Base-by-base conservation (phyloP, 2,113 vertebrate genomes). In the Emberiza fucata region DNA sequence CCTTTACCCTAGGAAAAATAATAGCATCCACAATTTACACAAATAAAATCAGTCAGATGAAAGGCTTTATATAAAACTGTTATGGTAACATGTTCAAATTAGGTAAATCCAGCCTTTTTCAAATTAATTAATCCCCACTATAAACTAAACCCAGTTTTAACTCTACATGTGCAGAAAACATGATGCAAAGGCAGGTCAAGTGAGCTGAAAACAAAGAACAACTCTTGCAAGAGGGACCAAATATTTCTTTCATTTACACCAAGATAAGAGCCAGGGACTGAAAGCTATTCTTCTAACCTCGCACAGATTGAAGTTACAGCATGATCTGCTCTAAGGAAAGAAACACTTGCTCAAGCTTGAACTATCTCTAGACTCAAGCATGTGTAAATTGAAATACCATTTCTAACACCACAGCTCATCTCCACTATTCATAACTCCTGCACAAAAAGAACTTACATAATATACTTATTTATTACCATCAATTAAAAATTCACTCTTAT, bases 1-100 rank as follows among this genome's bases (percentile, higher is more conserved):
- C 14, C 65, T 79, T 89, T 95, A 83, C 66, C 91, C 59, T 65
- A 86, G 81, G 57, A 94, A 91, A 95, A 96, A 93, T 73, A 95
- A 72, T 42, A 88, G 42, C 63, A 85, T 65, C 56, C 61, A 86
- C 59, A 92, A 92, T 60, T 85, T 84, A 87, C 11, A 86, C 66
- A 90, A 90, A 93, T 87, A 90, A 87, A 92, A 81, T 61, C 69
- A 89, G 54, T 50, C 89, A 81, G 66, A 90, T 64, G 17, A 90
- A 96, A 88, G 35, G 14, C 35, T 61, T 20, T 75, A 39, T n/a
- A 64, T 22, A 27, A 82, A 60, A 95, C 25, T 16, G n/a, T 51
- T 88, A 86, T 4, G 15, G 47, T 60, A 93, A 86, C n/a, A 59
- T 23, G n/a, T 56, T 88, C 64, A 86, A 90, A 96, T 78, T 50